phyloP scores from a whole-genome alignment of 1,140 invertebrate genomes.

The Goniozus legneri region DNA sequence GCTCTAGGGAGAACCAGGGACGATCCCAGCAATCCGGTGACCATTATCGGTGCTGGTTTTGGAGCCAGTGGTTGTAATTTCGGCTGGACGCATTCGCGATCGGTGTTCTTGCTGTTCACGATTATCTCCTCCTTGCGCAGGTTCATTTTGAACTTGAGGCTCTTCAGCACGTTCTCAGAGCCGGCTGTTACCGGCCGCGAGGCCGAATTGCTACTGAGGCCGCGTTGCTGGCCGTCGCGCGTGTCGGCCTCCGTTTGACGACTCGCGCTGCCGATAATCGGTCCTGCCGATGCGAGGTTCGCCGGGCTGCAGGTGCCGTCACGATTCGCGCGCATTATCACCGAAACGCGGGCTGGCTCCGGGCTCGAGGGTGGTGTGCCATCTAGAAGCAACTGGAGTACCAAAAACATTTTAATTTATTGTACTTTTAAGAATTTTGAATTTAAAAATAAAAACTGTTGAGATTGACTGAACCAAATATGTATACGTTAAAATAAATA shows the following conservation, averaged over 20 bases:
- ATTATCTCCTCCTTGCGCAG: constrained; percentile 61
- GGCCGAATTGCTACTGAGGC: constrained; percentile 11
- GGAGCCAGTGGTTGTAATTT: constrained; percentile 46
- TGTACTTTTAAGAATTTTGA: too few relatives aligned
- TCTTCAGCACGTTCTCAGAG: constrained; percentile 66
- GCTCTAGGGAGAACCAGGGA: constrained; percentile 50
- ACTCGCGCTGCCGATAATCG: neutral
- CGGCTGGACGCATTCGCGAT: constrained; percentile 38
- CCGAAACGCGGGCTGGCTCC: constrained; percentile 53
- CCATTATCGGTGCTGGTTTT: constrained; percentile 42
- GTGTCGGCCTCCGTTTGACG: neutral
- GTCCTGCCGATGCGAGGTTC: constrained; percentile 25
- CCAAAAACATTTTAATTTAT: constrained; percentile 1
- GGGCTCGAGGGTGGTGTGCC: constrained; percentile 54
- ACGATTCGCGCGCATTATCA: constrained; percentile 78
- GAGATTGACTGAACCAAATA: too few relatives aligned
- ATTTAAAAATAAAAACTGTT: too few relatives aligned
- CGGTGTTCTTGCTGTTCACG: constrained; percentile 57
- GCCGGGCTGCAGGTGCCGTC: constrained; percentile 68
- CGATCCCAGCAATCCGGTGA: constrained; percentile 33
- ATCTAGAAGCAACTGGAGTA: constrained; percentile 49
- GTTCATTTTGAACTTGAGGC: constrained; percentile 77
- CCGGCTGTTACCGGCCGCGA: constrained; percentile 23
- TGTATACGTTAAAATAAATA: too few relatives aligned
- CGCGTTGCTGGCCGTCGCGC: neutral